A percentile compares a stretch with the other conserved stretches of the same genome.
Evolutionary conservation across 1,140 invertebrate species (phyloP).

Genomic region (Nilaparvata lugens): DNA sequence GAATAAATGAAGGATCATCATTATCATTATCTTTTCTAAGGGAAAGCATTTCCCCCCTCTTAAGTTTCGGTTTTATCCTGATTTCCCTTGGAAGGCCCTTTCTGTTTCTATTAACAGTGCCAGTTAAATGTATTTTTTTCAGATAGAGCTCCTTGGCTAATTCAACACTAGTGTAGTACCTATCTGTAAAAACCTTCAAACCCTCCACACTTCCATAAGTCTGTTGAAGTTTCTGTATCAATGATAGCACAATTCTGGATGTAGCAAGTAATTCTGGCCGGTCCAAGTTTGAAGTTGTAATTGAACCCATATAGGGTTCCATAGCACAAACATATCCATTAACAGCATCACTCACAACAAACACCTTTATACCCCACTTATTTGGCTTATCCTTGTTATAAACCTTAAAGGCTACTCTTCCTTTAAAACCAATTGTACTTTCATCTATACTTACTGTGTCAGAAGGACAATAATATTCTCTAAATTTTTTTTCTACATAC

Average conservation of each 20-base stretch:
- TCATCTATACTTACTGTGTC: constrained; percentile 5
- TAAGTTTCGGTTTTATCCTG: constrained; percentile 7
- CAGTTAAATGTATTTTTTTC: constrained; percentile 7
- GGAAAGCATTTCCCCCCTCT: neutral
- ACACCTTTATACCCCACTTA: constrained; percentile 7
- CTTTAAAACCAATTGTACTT: constrained; percentile 11
- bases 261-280: constrained; percentile 6
- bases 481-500: constrained; percentile 7
- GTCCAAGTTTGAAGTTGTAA: neutral
- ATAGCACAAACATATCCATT: constrained; percentile 10
- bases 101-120: constrained; percentile 5
- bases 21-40: constrained; percentile 8
- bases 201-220: constrained; percentile 6
- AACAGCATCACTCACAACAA: constrained; percentile 1
- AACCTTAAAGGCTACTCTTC: constrained; percentile 9
- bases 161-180: constrained; percentile 12
- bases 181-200: constrained; percentile 7
- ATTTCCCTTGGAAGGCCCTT: constrained; percentile 2
- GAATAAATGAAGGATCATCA: constrained; percentile 6
- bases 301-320: constrained; percentile 8
- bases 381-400: constrained; percentile 6
- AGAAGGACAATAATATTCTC: neutral
- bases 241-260: constrained; percentile 5
- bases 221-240: constrained; percentile 4
- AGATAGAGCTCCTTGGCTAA: constrained; percentile 2